Percentiles rank a stretch among this genome's conserved stretches.
These are phyloP conservation scores for Thysanoteuthis rhombus DNA, from an alignment of 2,888 invertebrate genomes.

Conservation along the genomic window DNA sequence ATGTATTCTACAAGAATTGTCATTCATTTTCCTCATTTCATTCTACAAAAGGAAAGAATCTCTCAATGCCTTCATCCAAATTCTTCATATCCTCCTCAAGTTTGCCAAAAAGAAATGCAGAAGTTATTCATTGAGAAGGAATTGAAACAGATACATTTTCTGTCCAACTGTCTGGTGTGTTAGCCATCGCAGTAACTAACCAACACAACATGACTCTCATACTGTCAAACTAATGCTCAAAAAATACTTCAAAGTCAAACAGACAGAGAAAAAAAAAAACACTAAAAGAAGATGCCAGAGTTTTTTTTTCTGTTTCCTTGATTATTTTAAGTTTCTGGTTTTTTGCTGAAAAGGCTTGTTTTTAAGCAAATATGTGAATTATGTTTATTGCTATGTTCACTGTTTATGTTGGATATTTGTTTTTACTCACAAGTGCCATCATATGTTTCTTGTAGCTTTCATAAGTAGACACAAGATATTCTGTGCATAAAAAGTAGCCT, in stretches of 20 bases:
- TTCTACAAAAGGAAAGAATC: neutral
- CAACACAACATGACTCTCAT: neutral
- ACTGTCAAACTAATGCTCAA: neutral
- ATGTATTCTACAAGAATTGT: neutral
- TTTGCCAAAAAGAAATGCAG: neutral
- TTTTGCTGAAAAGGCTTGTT: neutral
- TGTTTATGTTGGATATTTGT: neutral
- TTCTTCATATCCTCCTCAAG: neutral
- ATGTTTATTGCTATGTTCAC: neutral
- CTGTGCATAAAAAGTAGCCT: neutral
- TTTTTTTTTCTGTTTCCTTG: too few relatives aligned
- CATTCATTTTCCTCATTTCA: neutral
- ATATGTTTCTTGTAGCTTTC: neutral
- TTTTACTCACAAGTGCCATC: neutral
- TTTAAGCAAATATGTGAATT: neutral
- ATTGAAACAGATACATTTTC: neutral
- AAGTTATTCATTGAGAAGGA: neutral
- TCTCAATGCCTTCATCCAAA: neutral
- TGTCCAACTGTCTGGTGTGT: neutral
- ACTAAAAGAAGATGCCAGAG: neutral
- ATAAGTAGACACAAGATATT: neutral
- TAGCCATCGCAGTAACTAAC: neutral
- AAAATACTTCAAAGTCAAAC: neutral
- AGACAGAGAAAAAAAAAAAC: neutral
- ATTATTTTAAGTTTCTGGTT: neutral